phyloP scores from a whole-genome alignment of 1,140 invertebrate genomes.

The Acyrthosiphon pisum region DNA sequence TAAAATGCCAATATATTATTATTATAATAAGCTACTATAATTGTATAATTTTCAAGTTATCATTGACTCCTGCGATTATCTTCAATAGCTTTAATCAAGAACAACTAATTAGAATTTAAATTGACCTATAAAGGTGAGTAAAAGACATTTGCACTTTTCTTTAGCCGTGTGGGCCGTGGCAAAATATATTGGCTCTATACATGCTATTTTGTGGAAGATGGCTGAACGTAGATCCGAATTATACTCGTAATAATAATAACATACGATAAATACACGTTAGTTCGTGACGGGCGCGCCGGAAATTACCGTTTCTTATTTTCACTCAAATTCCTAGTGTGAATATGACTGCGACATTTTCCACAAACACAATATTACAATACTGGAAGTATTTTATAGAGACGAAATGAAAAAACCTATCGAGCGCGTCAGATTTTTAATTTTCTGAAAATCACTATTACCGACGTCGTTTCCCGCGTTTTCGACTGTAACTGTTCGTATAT shows the following conservation, averaged over 20 bases:
- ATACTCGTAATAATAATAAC: background rate
- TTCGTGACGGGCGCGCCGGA: background rate
- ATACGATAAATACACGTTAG: conserved; percentile 3
- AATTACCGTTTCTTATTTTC: background rate
- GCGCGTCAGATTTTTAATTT: background rate
- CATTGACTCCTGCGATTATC: too few species aligned
- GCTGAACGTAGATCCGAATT: background rate
- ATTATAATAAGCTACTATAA: too few species aligned
- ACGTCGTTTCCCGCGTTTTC: background rate
- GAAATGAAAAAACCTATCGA: background rate
- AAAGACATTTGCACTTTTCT: background rate
- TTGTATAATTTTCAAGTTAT: too few species aligned
- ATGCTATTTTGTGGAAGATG: background rate
- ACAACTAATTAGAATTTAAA: too few species aligned
- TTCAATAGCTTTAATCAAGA: too few species aligned
- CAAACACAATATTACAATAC: background rate
- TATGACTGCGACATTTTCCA: background rate
- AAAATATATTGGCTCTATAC: too few species aligned
- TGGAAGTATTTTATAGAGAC: background rate
- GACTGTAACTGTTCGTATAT: background rate
- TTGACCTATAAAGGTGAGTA: too few species aligned
- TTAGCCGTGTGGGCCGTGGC: background rate
- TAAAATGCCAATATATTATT: too few species aligned
- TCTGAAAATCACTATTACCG: background rate
- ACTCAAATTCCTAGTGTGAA: background rate